Evolutionary conservation across 2,113 vertebrate genomes (phyloP), one percentile per base, ranked within the genome.

Genomic region (Passerina amoena): DNA sequence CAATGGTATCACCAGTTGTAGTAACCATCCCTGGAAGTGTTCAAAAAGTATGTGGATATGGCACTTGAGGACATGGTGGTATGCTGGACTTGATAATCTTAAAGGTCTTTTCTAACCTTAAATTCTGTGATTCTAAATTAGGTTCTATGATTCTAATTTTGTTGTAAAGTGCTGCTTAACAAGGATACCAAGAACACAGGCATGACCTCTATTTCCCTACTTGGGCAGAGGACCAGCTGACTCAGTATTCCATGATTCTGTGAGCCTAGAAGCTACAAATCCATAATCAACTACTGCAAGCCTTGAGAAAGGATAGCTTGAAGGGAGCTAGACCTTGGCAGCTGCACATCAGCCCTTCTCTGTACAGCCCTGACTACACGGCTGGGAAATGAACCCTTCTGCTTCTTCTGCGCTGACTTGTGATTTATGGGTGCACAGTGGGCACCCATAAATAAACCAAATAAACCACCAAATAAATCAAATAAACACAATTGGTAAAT

Each of bases 401-500:
- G 27, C 56, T 61, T n/a, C 22, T 53, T 45, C 30, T 47, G 38
- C 42, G 7, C 48, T 76, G 44, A 10, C 5, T 66, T 94, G 79
- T 76, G 53, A 48, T 61, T 76, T 63, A 23, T 9, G 37, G 57
- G 44, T 2, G 3, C 33, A 11, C 0, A 0, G 44, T 51, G 48
- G 38, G 70, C 40, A 51, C 0, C 17, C 17, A 31, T 53, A 53
- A 31, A 19, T 53, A 31, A 30, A 28, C 9, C 5, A 77, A 68
- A 79, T 21, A 38, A 73, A 31, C 5, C 6, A 8, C 8, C n/a
- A n/a, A n/a, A n/a, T n/a, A n/a, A n/a, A n/a, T n/a, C n/a, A n/a
- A n/a, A n/a, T n/a, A n/a, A n/a, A n/a, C n/a, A n/a, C n/a, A n/a
- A n/a, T n/a, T n/a, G n/a, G n/a, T n/a, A 2, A 84, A 82, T 82